These are phyloP conservation scores for human DNA, from an alignment of 2,113 vertebrate genomes.

Conservation along the genomic window DNA sequence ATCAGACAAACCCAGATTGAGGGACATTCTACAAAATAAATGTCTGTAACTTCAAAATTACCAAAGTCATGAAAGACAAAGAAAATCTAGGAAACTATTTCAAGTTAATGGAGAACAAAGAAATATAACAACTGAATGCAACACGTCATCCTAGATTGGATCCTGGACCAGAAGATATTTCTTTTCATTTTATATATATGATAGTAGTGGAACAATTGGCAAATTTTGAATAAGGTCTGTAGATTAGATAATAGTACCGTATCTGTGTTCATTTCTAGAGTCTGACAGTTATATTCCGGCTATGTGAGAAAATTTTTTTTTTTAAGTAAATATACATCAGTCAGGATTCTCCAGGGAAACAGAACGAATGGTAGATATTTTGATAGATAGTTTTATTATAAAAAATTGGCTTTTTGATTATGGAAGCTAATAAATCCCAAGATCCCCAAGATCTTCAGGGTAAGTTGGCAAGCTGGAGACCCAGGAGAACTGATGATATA, in stretches of 20 bases:
- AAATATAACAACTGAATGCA: background rate
- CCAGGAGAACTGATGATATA: background rate
- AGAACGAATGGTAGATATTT: background rate
- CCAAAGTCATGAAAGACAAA: background rate
- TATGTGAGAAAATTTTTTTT: background rate
- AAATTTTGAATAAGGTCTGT: background rate
- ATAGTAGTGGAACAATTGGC: background rate
- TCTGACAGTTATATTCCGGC: background rate
- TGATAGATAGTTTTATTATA: background rate
- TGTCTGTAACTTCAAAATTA: background rate
- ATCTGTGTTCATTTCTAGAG: background rate
- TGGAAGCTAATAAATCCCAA: background rate
- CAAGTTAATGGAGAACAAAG: background rate
- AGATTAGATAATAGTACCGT: background rate
- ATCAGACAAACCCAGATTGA: background rate
- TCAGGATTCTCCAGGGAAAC: background rate
- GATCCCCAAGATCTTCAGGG: background rate
- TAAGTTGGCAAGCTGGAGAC: constrained; percentile 20
- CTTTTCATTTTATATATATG: background rate
- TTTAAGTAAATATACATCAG: background rate
- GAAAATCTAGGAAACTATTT: background rate
- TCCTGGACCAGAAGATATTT: background rate
- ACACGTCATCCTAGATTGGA: background rate
- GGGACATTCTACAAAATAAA: background rate
- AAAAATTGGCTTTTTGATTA: background rate